Percentiles rank a stretch among this genome's conserved stretches.
phyloP scores from a whole-genome alignment of 2,113 vertebrate species.

The Varanus komodoensis region DNA sequence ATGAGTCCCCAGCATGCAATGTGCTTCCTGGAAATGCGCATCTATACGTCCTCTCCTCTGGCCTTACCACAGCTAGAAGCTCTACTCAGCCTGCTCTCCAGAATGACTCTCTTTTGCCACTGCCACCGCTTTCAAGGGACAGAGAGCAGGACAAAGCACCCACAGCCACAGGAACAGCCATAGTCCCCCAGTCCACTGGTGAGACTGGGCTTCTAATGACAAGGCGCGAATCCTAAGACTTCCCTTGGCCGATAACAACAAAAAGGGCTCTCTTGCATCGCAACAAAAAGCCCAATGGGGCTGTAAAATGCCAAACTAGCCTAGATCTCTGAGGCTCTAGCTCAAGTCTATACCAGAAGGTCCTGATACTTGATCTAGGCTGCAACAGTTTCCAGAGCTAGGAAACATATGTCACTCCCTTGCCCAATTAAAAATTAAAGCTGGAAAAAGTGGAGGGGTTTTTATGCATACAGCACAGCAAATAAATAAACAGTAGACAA shows the following conservation, averaged over 20 bases:
- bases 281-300: not conserved
- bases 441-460: conserved; percentile 15
- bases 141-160: not conserved
- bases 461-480: not conserved
- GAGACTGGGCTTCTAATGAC: not conserved
- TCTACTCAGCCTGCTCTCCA: not conserved
- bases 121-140: not conserved
- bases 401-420: conserved; percentile 58
- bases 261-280: not conserved
- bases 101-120: not conserved
- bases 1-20: not conserved
- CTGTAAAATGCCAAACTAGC: not conserved
- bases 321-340: not conserved
- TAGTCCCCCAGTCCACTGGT: not conserved
- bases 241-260: not conserved
- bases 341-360: not conserved
- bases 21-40: not conserved
- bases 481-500: not conserved
- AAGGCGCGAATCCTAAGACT: not conserved
- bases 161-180: not conserved
- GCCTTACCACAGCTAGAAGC: not conserved
- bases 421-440: conserved; percentile 68
- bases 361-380: conserved; percentile 62
- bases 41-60: conserved; percentile 9
- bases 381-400: conserved; percentile 43